Base-by-base conservation (phyloP, 64 coral and sea anemone species). In the Pocillopora damicornis region DNA sequence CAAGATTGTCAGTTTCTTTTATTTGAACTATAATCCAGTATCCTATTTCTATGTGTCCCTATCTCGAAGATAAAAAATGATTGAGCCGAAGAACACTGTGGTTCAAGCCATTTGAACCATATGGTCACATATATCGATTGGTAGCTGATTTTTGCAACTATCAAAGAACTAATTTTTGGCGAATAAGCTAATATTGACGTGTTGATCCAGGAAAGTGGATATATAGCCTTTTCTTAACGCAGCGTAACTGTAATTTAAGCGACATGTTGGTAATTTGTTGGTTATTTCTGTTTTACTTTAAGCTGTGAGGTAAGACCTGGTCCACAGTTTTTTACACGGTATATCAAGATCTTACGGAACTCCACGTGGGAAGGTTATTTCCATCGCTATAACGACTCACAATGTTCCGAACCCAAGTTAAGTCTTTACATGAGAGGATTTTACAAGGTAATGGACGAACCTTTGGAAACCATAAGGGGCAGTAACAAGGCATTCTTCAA, bases 241-340 rank as follows among this genome's bases (percentile, higher is more conserved):
- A 51, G 42, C 42, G 69, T 73, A 5, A 9, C 57, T 8, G 7
- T 11, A 38, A 38, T 58, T 18, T 17, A 17, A 17, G 11, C 16
- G 9, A 9, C 42, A 38, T 11, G 7, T 56, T 9, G 22, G n/a
- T 77, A 56, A 18, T 17, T 57, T 38, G 0, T 57, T 77, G 45
- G 5, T 77, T 77, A 17, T 13, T 62, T 23, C 57, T 9, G 30
- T 93, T 88, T 91, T 62, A 17, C 26, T 63, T 90, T 73, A 77
- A 97, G 94, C 18, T 97, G 94, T 45, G 94, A 97, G 56, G 91
- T 93, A 86, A 88, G 94, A 38, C 94, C 94, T 15, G 94, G 94
- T 68, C 94, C 94, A 61, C 89, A 90, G 58, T 97, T 97, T 73
- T 75, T 97, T 16, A 97, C 88, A 79, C 88, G 94, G 5, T 89